A percentile compares a stretch with the other conserved stretches of the same genome.
Evolutionary conservation across 2,888 invertebrate genomes (phyloP).

Genomic region (Sericinus montela): DNA sequence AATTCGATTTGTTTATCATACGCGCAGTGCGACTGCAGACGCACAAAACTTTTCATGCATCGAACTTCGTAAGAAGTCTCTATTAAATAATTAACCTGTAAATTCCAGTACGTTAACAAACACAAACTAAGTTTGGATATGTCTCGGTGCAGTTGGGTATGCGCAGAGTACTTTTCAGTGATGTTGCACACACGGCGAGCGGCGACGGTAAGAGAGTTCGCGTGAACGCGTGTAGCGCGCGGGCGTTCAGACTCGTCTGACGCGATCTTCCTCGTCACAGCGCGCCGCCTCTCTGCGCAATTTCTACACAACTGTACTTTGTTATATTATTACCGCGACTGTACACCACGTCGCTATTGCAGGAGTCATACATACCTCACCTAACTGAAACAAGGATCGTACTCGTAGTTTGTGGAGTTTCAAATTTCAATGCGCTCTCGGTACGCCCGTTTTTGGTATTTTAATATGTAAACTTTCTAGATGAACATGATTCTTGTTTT

Average conservation of each 20-base stretch:
- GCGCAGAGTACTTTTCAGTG: conserved; percentile 22
- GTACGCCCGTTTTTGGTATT: too few species aligned
- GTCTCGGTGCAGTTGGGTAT: conserved; percentile 7
- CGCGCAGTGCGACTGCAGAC: conserved; percentile 21
- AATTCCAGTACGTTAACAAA: background rate
- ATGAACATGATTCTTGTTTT: too few species aligned
- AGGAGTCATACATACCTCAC: conserved; percentile 31
- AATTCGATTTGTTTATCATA: conserved; percentile 29
- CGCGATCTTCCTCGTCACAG: conserved; percentile 22
- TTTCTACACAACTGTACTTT: conserved; percentile 36
- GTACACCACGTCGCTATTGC: conserved; percentile 31
- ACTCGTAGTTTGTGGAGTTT: too few species aligned
- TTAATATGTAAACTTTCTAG: too few species aligned
- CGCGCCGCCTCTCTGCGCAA: conserved; percentile 65
- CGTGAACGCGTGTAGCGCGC: conserved; percentile 49
- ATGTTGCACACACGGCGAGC: conserved; percentile 25
- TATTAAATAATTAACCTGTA: conserved; percentile 9
- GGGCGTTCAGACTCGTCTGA: conserved; percentile 54
- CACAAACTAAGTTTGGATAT: conserved; percentile 19
- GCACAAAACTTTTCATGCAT: background rate
- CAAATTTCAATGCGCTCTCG: too few species aligned
- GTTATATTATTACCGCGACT: conserved; percentile 18
- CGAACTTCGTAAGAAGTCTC: background rate
- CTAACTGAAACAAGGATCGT: background rate
- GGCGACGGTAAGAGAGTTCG: conserved; percentile 28